Evolutionary conservation across 1,140 invertebrate species (phyloP).

Genomic region (Bombus waltoni): DNA sequence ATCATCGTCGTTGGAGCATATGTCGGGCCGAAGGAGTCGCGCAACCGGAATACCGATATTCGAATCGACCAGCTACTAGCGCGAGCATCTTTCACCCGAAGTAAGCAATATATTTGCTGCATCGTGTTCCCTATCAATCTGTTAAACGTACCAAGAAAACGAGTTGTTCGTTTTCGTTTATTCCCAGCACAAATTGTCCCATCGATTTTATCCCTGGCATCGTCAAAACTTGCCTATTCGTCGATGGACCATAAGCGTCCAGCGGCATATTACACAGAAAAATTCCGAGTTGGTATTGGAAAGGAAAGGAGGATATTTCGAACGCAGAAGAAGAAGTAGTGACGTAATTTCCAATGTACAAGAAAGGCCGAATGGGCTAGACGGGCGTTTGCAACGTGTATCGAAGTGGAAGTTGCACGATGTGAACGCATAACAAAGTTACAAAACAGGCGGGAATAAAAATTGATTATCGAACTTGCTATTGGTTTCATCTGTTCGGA

Average conservation of each 20-base stretch:
- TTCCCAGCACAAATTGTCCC: conserved; percentile 2
- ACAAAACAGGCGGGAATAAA: conserved; percentile 39
- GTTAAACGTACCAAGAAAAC: conserved; percentile 24
- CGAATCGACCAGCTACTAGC: not conserved
- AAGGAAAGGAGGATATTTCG: not conserved
- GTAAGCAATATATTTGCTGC: conserved; percentile 32
- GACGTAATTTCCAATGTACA: conserved; percentile 16
- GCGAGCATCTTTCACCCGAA: conserved; percentile 8
- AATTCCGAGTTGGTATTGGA: not conserved
- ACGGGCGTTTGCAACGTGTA: not conserved
- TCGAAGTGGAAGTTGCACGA: conserved; percentile 1
- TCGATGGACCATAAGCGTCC: not conserved
- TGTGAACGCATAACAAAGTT: conserved; percentile 33
- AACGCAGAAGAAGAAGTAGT: too few species aligned
- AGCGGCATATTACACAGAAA: not conserved
- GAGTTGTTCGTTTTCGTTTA: not conserved
- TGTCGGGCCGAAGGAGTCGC: conserved; percentile 20
- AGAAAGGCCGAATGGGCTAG: not conserved
- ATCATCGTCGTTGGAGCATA: conserved; percentile 47
- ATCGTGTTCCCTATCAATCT: conserved; percentile 37
- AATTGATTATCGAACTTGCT: conserved; percentile 51
- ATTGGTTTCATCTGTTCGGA: conserved; percentile 28
- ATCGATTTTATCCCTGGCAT: not conserved
- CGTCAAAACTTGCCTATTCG: not conserved
- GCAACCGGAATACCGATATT: conserved; percentile 46